Evolutionary conservation across 2,113 vertebrate species (phyloP).

Genomic region (Eclectus roratus): DNA sequence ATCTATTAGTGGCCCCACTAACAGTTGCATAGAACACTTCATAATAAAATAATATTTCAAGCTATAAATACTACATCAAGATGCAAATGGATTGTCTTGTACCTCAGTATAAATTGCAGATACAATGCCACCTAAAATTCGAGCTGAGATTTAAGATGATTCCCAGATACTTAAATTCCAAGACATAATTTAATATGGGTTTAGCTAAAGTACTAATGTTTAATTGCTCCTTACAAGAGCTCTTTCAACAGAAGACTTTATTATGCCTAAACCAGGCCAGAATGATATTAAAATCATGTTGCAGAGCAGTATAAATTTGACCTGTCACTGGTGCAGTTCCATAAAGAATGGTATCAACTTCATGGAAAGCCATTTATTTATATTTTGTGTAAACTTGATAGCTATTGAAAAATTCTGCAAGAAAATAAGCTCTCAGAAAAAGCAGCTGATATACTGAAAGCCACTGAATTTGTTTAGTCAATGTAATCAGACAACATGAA

Average conservation of each 20-base stretch:
- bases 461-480: conserved; percentile 2
- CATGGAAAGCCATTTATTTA: conserved; percentile 31
- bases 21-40: conserved; percentile 16
- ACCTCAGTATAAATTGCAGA: conserved; percentile 38
- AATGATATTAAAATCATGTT: conserved; percentile 63
- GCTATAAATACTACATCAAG: conserved; percentile 53
- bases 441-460: neutral
- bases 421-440: conserved; percentile 36
- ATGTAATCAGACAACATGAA: neutral
- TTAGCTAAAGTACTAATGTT: conserved; percentile 53
- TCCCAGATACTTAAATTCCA: conserved; percentile 61
- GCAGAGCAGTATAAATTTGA: conserved; percentile 61
- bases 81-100: conserved; percentile 7
- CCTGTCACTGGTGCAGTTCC: conserved; percentile 25
- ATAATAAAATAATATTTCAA: conserved; percentile 58
- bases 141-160: conserved; percentile 67
- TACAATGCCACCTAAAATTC: conserved; percentile 33
- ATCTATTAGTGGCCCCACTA: conserved; percentile 27
- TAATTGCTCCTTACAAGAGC: conserved; percentile 55
- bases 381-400: conserved; percentile 21
- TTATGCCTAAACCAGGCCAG: conserved; percentile 46
- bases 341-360: conserved; percentile 45
- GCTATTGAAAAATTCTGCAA: conserved; percentile 4
- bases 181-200: conserved; percentile 63
- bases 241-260: conserved; percentile 62